Evolutionary conservation across 2,888 invertebrate genomes (phyloP), one percentile per base, ranked within the genome.

Genomic region (Cataglyphis cursor): DNA sequence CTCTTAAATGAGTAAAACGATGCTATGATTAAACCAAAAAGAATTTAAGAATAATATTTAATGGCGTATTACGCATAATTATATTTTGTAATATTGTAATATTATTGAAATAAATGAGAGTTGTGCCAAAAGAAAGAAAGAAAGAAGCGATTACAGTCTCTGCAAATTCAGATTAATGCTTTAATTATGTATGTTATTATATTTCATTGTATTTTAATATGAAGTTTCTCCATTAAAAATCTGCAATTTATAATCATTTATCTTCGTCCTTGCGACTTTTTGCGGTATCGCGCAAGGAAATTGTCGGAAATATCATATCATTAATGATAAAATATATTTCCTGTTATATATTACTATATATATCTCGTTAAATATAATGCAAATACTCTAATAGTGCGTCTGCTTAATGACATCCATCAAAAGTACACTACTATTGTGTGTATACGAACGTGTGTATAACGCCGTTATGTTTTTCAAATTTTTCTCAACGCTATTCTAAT

Each of bases 31-130:
- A 66, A 88, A 88, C 87, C 90, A 89, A 90, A 83, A 91, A 86
- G 81, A 73, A 81, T 88, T 74, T 74, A 44, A 48, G 48, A 84
- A 87, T 89, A 87, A 89, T 92, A 92, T 92, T 93, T 92, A 90
- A 92, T 89, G 88, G 83, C 87, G 91, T 92, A 88, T 90, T 93
- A 91, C 85, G 84, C 90, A 89, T 92, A 84, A 87, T 87, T 81
- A 84, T 83, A 85, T 85, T 48, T n/a, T 84, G 90, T 83, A 90
- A 84, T 87, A 89, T 84, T 90, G 87, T 88, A 88, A 54, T 88
- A 87, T 82, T 78, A 85, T 81, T 62, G 64, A 87, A 89, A 90
- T 87, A 88, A 89, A 89, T 83, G 35, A 65, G 81, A 59, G 61
- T 48, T 31, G 59, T 31, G 59, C 21, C 44, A 35, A 48, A 35